Evolutionary conservation across 2,797 vertebrate genomes (phyloP).

Genomic region (Buceros bicornis): DNA sequence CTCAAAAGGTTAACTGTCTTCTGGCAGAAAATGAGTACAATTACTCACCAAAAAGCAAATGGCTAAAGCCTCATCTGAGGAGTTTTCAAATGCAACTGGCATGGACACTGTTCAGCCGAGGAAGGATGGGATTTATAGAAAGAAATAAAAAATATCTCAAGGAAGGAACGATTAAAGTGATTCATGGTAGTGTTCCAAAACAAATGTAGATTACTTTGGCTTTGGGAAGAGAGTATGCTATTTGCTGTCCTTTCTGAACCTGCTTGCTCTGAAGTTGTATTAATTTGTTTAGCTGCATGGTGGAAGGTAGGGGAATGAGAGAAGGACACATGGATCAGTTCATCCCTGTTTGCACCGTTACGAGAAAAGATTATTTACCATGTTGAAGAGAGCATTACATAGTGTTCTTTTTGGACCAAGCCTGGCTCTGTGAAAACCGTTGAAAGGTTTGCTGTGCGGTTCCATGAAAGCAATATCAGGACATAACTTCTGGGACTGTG

Average conservation of each 20-base stretch:
- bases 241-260: not conserved
- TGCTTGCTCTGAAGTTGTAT: not conserved
- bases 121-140: not conserved
- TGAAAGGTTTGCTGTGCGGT: not conserved
- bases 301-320: not conserved
- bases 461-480: not conserved
- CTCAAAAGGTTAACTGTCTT: constrained; percentile 72
- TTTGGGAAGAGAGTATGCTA: not conserved
- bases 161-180: constrained; percentile 43
- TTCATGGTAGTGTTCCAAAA: not conserved
- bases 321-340: not conserved
- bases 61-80: constrained; percentile 6
- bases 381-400: not conserved
- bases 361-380: not conserved
- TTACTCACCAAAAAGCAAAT: constrained; percentile 69
- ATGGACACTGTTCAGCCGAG: not conserved
- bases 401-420: not conserved
- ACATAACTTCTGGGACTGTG: not conserved
- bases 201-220: constrained; percentile 27
- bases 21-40: constrained; percentile 64
- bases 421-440: not conserved
- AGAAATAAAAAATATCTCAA: constrained; percentile 1
- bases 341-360: not conserved
- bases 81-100: constrained; percentile 15
- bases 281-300: not conserved